Percentiles rank a stretch among this genome's conserved stretches.
phyloP scores from a whole-genome alignment of 2,113 vertebrate species.

The Toxotes chatareus region DNA sequence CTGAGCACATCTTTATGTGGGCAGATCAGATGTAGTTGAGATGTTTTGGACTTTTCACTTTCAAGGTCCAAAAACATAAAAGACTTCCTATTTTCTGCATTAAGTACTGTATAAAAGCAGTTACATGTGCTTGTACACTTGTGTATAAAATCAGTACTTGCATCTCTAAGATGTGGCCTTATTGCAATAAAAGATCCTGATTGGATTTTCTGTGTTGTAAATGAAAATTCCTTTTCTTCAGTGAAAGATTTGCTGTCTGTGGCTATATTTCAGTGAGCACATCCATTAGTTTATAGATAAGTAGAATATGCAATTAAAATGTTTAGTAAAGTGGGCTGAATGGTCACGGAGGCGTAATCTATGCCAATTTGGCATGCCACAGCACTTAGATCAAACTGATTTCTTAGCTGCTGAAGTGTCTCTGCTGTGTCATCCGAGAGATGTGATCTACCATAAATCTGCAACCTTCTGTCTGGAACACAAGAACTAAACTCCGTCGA shows the following conservation, averaged over 20 bases:
- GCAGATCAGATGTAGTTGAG: background rate
- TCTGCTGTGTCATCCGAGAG: constrained; percentile 41
- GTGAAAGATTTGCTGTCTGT: background rate
- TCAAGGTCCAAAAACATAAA: background rate
- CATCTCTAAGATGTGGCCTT: background rate
- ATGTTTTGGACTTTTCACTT: background rate
- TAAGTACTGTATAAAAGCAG: background rate
- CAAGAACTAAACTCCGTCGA: constrained; percentile 33
- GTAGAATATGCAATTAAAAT: constrained; percentile 38
- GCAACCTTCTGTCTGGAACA: constrained; percentile 41
- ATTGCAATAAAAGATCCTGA: background rate
- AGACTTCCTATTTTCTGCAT: background rate
- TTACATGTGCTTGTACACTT: background rate
- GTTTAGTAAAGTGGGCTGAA: constrained; percentile 44
- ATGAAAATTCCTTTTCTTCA: background rate
- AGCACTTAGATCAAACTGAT: constrained; percentile 34
- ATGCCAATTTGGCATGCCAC: constrained; percentile 31
- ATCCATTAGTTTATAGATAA: constrained; percentile 31
- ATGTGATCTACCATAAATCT: constrained; percentile 56
- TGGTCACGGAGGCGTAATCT: constrained; percentile 48
- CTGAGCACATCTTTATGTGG: constrained; percentile 13
- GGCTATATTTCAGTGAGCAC: background rate
- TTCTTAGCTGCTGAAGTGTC: constrained; percentile 29
- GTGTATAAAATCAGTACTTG: background rate
- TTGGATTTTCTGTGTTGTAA: background rate